Evolutionary conservation across 2,797 vertebrate species (phyloP).

Genomic region (Phaenicophaeus curvirostris): DNA sequence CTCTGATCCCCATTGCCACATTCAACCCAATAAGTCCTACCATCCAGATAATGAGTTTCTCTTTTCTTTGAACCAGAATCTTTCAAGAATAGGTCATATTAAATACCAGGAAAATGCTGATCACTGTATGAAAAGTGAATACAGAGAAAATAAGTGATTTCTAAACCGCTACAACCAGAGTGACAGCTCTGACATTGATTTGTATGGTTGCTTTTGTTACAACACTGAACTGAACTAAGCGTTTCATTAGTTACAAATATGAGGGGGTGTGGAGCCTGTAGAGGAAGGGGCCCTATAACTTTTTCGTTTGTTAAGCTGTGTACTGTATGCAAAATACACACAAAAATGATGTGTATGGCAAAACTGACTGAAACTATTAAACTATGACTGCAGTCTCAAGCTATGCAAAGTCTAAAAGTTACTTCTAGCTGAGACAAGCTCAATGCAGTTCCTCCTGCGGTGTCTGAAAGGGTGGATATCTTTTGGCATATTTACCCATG

Average conservation of each 20-base stretch:
- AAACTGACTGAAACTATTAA: conserved; percentile 51
- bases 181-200: not conserved
- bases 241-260: not conserved
- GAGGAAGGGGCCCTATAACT: not conserved
- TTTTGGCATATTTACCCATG: conserved; percentile 22
- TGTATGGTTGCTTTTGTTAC: not conserved
- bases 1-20: conserved; percentile 4
- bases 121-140: not conserved
- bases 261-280: not conserved
- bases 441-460: conserved; percentile 34
- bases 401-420: conserved; percentile 55
- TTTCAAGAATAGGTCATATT: not conserved
- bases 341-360: not conserved
- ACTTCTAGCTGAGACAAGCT: conserved; percentile 71
- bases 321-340: not conserved
- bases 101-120: not conserved
- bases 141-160: not conserved
- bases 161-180: not conserved
- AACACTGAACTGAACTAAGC: not conserved
- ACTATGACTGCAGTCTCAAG: conserved; percentile 47
- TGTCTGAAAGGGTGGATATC: conserved; percentile 57
- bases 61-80: conserved; percentile 16
- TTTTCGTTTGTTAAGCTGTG: not conserved
- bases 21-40: not conserved
- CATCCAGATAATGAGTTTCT: not conserved